These are phyloP conservation scores for Blastobasis lacticolella DNA, from an alignment of 2,888 invertebrate species.

Conservation along the genomic window DNA sequence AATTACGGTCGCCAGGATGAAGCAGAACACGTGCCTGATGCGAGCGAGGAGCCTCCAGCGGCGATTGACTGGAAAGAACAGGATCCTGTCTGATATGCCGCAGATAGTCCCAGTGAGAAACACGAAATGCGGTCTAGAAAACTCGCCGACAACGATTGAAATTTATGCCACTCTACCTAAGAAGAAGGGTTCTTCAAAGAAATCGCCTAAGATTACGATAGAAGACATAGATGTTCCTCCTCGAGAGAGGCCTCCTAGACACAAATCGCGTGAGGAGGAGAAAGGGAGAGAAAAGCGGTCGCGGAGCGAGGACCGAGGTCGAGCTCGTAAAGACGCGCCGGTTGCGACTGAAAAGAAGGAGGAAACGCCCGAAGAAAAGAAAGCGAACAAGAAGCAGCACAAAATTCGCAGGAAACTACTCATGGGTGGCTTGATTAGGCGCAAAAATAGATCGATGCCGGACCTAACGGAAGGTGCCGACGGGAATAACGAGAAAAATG, in stretches of 20 bases:
- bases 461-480: conserved; percentile 88
- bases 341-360: conserved; percentile 79
- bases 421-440: conserved; percentile 90
- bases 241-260: conserved; percentile 81
- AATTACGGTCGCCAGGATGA: conserved; percentile 92
- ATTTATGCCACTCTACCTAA: conserved; percentile 94
- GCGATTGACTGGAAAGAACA: conserved; percentile 81
- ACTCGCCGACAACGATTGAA: conserved; percentile 85
- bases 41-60: conserved; percentile 89
- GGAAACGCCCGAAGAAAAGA: conserved; percentile 79
- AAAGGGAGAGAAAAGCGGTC: conserved; percentile 85
- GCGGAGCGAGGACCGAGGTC: conserved; percentile 89
- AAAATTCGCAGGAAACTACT: conserved; percentile 89
- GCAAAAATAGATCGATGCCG: conserved; percentile 94
- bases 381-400: conserved; percentile 90
- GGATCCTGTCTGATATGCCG: conserved; percentile 69
- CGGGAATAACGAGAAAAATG: conserved; percentile 55
- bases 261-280: conserved; percentile 81
- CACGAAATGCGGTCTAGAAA: conserved; percentile 82
- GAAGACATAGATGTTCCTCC: conserved; percentile 83
- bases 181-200: conserved; percentile 83
- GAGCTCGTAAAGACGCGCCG: conserved; percentile 81
- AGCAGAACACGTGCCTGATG: conserved; percentile 96
- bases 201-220: conserved; percentile 73
- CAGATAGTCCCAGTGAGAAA: conserved; percentile 82